phyloP scores from a whole-genome alignment of 2,888 invertebrate species.

The Acleris literana region DNA sequence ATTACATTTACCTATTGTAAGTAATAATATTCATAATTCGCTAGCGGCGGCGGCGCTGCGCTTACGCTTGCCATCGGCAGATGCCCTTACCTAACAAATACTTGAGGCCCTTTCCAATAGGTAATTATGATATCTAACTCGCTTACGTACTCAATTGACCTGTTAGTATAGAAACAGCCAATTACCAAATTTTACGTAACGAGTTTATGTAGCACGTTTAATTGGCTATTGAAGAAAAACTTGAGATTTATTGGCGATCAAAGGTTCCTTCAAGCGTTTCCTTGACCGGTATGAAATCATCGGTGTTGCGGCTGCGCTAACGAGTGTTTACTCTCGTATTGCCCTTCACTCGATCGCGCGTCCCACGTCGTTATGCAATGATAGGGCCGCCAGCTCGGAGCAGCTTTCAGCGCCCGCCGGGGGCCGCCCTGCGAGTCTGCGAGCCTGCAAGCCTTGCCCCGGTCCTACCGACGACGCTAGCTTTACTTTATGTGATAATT shows the following conservation, averaged over 20 bases:
- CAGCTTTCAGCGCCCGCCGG: conserved; percentile 58
- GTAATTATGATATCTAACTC: conserved; percentile 30
- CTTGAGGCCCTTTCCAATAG: conserved; percentile 50
- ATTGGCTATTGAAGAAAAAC: conserved; percentile 45
- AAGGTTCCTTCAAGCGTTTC: conserved; percentile 62
- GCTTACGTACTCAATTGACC: conserved; percentile 33
- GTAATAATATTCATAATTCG: neutral
- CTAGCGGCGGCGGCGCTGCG: neutral
- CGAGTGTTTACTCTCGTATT: conserved; percentile 66
- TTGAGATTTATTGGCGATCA: conserved; percentile 42
- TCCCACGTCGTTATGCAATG: conserved; percentile 65
- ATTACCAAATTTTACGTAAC: conserved; percentile 35
- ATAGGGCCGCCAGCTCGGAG: conserved; percentile 48
- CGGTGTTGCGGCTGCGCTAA: conserved; percentile 54
- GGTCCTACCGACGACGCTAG: conserved; percentile 51
- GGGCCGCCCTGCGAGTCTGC: conserved; percentile 35
- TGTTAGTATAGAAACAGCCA: conserved; percentile 30
- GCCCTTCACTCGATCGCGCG: conserved; percentile 65
- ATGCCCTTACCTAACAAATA: conserved; percentile 58
- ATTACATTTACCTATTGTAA: neutral
- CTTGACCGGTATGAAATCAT: conserved; percentile 79
- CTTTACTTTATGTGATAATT: conserved; percentile 55
- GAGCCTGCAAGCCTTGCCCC: conserved; percentile 4
- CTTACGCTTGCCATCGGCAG: conserved; percentile 15
- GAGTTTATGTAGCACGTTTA: conserved; percentile 24